phyloP scores from a whole-genome alignment of 1,140 invertebrate genomes.

The Hermetia illucens region DNA sequence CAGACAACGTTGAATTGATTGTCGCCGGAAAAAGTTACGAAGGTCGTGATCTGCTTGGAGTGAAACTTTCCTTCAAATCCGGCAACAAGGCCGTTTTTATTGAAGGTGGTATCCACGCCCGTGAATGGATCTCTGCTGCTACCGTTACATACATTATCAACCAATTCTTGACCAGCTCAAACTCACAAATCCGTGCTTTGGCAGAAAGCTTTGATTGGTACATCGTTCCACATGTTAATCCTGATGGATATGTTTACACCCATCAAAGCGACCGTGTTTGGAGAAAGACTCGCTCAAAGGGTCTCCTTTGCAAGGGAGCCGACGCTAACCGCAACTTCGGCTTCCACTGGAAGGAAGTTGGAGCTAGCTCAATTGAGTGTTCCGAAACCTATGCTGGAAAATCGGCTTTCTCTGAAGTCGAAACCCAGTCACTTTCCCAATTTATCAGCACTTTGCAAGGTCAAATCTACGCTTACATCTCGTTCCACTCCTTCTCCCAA shows the following conservation, averaged over 20 bases:
- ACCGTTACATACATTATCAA: conserved; percentile 44
- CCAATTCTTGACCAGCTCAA: conserved; percentile 36
- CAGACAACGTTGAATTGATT: conserved; percentile 33
- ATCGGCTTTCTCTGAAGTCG: conserved; percentile 43
- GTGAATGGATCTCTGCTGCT: conserved; percentile 54
- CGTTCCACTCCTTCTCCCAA: conserved; percentile 36
- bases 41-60: conserved; percentile 42
- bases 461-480: conserved; percentile 31
- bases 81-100: conserved; percentile 32
- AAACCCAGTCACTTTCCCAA: conserved; percentile 34
- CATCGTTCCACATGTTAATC: conserved; percentile 53
- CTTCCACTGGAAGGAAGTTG: conserved; percentile 44
- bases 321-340: conserved; percentile 60
- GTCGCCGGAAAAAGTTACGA: conserved; percentile 41
- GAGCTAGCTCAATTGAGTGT: conserved; percentile 40
- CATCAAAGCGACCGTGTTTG: conserved; percentile 40
- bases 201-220: conserved; percentile 54
- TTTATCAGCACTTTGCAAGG: conserved; percentile 26
- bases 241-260: conserved; percentile 53
- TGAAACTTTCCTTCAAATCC: conserved; percentile 37
- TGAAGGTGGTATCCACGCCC: conserved; percentile 47
- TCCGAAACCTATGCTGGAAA: conserved; percentile 43
- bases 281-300: conserved; percentile 45
- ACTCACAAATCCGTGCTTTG: conserved; percentile 28
- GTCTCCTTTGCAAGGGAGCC: conserved; percentile 36